Evolutionary conservation across 2,113 vertebrate genomes (phyloP).

Genomic region (Amphiprion ocellaris): DNA sequence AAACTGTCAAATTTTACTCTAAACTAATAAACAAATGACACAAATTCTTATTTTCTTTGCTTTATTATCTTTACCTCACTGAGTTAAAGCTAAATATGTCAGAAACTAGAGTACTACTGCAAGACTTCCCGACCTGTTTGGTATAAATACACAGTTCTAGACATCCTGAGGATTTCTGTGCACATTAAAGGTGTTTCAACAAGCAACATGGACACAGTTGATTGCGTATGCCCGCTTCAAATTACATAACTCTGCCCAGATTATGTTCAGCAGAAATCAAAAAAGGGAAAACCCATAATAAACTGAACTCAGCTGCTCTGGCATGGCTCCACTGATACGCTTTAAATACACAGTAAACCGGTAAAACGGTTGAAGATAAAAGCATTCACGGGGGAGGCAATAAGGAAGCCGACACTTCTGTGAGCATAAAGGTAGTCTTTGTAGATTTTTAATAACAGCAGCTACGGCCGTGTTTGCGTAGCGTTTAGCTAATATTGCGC

Average conservation of each 20-base stretch:
- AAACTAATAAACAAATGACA: too few relatives aligned
- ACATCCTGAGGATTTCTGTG: too few relatives aligned
- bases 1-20: too few relatives aligned
- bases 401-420: neutral
- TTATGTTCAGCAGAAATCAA: neutral
- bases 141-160: too few relatives aligned
- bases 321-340: constrained; percentile 4
- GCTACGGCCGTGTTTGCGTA: neutral
- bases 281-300: neutral
- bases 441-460: neutral
- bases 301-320: neutral
- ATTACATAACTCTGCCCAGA: neutral
- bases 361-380: constrained; percentile 1
- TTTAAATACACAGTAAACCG: constrained; percentile 1
- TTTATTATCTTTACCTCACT: too few relatives aligned
- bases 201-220: too few relatives aligned
- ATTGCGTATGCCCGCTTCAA: neutral
- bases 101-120: too few relatives aligned
- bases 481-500: neutral
- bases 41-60: too few relatives aligned
- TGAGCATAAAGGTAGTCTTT: neutral
- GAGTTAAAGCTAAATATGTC: too few relatives aligned
- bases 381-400: neutral
- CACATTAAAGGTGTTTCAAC: too few relatives aligned
- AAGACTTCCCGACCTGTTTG: too few relatives aligned